phyloP scores from a whole-genome alignment of 92 coral and sea anemone genomes.

The Epizoanthus illoricatus region DNA sequence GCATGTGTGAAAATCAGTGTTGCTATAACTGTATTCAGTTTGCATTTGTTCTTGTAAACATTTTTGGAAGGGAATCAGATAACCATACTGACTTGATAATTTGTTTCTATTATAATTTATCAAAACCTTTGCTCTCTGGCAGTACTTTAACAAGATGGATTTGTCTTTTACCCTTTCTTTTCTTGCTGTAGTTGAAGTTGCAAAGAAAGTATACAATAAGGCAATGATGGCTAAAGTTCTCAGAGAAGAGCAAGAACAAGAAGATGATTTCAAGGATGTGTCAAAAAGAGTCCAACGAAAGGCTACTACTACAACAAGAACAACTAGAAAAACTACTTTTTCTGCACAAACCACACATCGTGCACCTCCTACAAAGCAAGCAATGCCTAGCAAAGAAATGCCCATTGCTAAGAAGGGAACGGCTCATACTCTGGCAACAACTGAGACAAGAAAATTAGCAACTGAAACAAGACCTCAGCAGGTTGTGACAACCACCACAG shows the following conservation, averaged over 20 bases:
- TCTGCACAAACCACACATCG: neutral
- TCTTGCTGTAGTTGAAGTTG: slow-evolving; percentile 7
- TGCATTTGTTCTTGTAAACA: too few species aligned
- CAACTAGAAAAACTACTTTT: neutral
- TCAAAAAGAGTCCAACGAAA: neutral
- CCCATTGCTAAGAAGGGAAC: neutral
- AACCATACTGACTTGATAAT: too few species aligned
- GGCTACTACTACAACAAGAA: neutral
- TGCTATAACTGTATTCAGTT: too few species aligned
- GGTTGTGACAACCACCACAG: neutral
- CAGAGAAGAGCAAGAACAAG: slow-evolving; percentile 6
- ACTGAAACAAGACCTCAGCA: neutral
- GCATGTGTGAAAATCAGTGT: too few species aligned
- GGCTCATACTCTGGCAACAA: neutral
- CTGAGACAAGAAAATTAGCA: slow-evolving; percentile 1
- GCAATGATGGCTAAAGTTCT: slow-evolving; percentile 25
- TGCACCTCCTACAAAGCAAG: slow-evolving; percentile 6
- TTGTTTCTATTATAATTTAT: too few species aligned
- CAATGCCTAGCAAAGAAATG: neutral
- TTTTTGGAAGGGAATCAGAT: too few species aligned
- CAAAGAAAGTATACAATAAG: slow-evolving; percentile 25
- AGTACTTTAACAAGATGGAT: neutral
- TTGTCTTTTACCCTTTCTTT: slow-evolving; percentile 6
- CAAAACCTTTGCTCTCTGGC: neutral
- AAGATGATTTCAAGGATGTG: slow-evolving; percentile 12